Evolutionary conservation across 2,888 invertebrate species (phyloP), one percentile per base, ranked within the genome.

Genomic region (Sinelater perroti): DNA sequence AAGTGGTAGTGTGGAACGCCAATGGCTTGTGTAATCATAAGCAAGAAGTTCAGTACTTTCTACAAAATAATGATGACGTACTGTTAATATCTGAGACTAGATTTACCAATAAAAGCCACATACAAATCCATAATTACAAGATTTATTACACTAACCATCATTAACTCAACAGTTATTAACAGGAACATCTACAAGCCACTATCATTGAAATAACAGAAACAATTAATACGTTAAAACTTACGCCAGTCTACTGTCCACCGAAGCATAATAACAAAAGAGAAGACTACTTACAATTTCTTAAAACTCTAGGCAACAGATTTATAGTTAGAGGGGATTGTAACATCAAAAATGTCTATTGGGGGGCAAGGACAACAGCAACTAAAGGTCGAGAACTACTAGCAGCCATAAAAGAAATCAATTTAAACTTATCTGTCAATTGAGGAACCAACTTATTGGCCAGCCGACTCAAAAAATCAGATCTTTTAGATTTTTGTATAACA

Each of bases 1-100:
- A 56, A 31, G 31, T 56, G 21, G 51, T 17, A 40, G 38, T 47
- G 16, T 49, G 31, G 49, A 49, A 55, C 10, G 40, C 49, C 49
- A 49, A 38, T 11, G 51, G 52, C 10, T 24, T 56, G 56, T 56
- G 44, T 31, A 38, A 56, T 13, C 56, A 56, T 42, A 26, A 33
- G 44, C 56, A 56, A 44, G 51, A 56, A 56, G 13, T 56, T 5
- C 46, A 42, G 20, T 36, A 18, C 1, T 51, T 38, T 28, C 10
- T 47, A 17, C 8, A 35, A 38, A 31, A 13, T 10, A 33, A 35
- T 18, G 16, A 46, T 18, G 56, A 50, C 40, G 21, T 50, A 26
- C 14, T 49, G 47, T 31, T 56, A 24, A 42, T 40, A 1, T 51
- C 40, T 1, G 40, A 51, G 14, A 42, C 51, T 10, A 38, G 14